These are phyloP conservation scores for Apogon hyalosoma DNA, from an alignment of 2,797 vertebrate species.

Conservation along the genomic window DNA sequence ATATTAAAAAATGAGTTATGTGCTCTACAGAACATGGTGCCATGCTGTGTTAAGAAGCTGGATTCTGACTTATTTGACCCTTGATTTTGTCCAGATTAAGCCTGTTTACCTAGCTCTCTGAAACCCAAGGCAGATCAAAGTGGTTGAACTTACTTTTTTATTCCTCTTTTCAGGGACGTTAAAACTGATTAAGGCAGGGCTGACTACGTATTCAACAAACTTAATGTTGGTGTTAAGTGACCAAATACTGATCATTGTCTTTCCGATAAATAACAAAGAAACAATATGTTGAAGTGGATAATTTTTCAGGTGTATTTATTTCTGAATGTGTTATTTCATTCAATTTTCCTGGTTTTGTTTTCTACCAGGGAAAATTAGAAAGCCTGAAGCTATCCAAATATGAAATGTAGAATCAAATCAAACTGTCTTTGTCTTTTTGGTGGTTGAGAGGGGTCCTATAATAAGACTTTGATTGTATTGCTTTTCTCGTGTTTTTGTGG, in stretches of 20 bases:
- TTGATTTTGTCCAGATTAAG: slow-evolving; percentile 4
- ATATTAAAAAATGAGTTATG: slow-evolving; percentile 29
- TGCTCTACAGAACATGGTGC: slow-evolving; percentile 25
- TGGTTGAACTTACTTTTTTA: background rate
- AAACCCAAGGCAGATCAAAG: background rate
- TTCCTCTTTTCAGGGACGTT: background rate
- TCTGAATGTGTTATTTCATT: slow-evolving; percentile 11
- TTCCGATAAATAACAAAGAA: background rate
- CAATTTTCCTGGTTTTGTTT: slow-evolving; percentile 46
- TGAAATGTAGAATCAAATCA: slow-evolving; percentile 65
- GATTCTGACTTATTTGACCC: slow-evolving; percentile 11
- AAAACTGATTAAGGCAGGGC: no score
- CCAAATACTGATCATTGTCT: no score
- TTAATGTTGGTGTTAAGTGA: background rate
- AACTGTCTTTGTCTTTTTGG: slow-evolving; percentile 43
- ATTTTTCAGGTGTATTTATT: slow-evolving; percentile 9
- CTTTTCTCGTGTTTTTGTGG: background rate
- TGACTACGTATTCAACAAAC: no score
- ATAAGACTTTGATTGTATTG: slow-evolving; percentile 48
- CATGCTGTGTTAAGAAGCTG: slow-evolving; percentile 7
- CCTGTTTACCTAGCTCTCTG: background rate
- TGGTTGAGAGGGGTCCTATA: slow-evolving; percentile 54
- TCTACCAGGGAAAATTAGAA: slow-evolving; percentile 43
- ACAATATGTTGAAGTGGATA: background rate
- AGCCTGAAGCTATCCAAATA: slow-evolving; percentile 56